Evolutionary conservation across 2,113 vertebrate genomes (phyloP).

Genomic region (rabbit (Oryctolagus cuniculus)): mOryCun1.1 NC_091432.1:192382001-192382500

Average conservation of each 20-base stretch:
- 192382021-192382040: neutral
- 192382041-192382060: neutral
- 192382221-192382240: neutral
- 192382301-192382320: neutral
- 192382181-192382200: neutral
- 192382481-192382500: neutral
- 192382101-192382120: neutral
- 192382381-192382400: neutral
- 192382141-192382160: neutral
- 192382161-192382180: neutral
- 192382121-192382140: neutral
- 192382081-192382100: neutral
- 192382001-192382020: neutral
- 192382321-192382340: neutral
- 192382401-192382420: too few relatives aligned
- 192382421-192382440: too few relatives aligned
- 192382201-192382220: neutral
- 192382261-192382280: neutral
- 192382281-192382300: neutral
- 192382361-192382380: neutral
- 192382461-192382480: neutral
- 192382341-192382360: neutral
- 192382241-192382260: neutral
- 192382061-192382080: neutral
- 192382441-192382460: accelerated